Evolutionary conservation across 2,888 invertebrate genomes (phyloP), one percentile per base, ranked within the genome.

Genomic region (Caenorhabditis macrosperma): DNA sequence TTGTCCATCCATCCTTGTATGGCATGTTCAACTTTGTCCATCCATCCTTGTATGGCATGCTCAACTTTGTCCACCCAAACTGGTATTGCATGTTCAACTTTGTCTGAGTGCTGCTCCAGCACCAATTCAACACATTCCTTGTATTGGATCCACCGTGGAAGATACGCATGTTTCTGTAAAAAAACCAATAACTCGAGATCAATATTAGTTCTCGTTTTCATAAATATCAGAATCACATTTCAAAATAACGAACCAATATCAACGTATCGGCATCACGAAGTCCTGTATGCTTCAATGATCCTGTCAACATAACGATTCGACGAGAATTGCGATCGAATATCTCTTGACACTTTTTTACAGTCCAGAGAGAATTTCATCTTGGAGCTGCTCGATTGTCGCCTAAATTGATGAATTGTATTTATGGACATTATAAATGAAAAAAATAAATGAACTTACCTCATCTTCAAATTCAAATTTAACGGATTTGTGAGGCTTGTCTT

Each of bases 121-220:
- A 68, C 68, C n/a, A 48, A 20, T 17, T 68, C 61, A n/a, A 76
- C 55, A 68, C 68, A 68, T 30, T 67, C 7, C 57, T 68, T 68
- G 63, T 76, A 76, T 38, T 33, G 61, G 1, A 9, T 48, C 76
- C 76, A 76, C 55, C 24, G 30, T 61, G 61, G 38, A 55, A 76
- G 76, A 26, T 68, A 55, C 2, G 68, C n/a, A 68, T 76, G 76
- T 38, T 76, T 61, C 76, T 76, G 63, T 59, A 76, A 68, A 67
- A 44, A 44, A 67, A 67, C 48, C 26, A 44, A 17, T 59, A 50
- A 26, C 50, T 50, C 10, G 22, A 50, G 22, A 50, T 12, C 22
- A 22, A 59, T 30, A 33, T 30, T 30, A 33, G n/a, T n/a, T n/a
- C n/a, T n/a, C n/a, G n/a, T n/a, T n/a, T n/a, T n/a, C n/a, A n/a